These are phyloP conservation scores for Lagopus leucura DNA, from an alignment of 2,113 vertebrate species.

Conservation along the genomic window DNA sequence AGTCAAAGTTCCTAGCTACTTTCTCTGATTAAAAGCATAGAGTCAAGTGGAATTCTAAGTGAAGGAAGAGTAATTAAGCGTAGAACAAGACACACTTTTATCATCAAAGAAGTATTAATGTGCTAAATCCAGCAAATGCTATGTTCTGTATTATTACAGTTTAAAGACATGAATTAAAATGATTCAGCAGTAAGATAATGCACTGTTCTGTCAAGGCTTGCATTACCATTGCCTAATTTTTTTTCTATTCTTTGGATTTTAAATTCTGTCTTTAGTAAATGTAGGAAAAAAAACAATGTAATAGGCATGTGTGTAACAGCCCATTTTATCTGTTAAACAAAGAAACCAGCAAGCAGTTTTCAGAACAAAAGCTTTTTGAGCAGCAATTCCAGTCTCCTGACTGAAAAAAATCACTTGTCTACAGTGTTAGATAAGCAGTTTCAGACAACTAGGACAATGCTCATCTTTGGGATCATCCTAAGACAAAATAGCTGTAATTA, in stretches of 20 bases:
- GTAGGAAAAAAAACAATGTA: neutral
- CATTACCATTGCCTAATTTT: neutral
- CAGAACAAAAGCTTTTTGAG: neutral
- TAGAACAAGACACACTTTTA: neutral
- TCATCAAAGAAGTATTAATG: neutral
- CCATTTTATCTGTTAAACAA: neutral
- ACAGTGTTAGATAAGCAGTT: neutral
- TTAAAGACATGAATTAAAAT: neutral
- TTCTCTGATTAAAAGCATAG: neutral
- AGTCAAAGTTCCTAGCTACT: neutral
- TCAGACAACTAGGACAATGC: neutral
- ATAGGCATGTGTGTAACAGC: neutral
- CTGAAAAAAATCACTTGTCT: neutral
- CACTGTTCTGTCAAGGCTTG: constrained; percentile 5
- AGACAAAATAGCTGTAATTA: neutral
- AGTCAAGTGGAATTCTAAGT: neutral
- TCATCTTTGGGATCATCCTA: neutral
- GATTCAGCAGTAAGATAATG: constrained; percentile 11
- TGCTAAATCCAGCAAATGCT: constrained; percentile 2
- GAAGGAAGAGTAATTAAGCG: neutral
- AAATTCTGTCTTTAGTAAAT: neutral
- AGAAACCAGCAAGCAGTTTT: neutral
- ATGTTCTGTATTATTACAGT: neutral
- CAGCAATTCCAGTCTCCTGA: neutral
- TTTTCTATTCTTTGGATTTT: neutral